phyloP scores from a whole-genome alignment of 2,797 vertebrate species.

The Discoglossus pictus region DNA sequence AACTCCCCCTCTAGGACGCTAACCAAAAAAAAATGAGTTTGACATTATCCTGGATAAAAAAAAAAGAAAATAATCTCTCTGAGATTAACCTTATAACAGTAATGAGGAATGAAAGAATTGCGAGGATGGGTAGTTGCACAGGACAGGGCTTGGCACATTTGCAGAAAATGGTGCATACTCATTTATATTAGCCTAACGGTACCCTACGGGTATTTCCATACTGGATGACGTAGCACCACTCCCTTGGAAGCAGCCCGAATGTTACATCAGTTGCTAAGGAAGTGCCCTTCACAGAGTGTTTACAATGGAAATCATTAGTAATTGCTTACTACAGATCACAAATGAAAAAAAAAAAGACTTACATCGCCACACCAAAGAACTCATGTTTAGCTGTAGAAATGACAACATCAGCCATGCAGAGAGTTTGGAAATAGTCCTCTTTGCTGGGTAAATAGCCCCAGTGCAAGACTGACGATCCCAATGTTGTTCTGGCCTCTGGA shows the following conservation, averaged over 20 bases:
- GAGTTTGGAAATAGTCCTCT: constrained; percentile 82
- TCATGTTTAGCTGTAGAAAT: constrained; percentile 94
- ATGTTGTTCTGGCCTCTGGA: constrained; percentile 71
- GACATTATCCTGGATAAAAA: constrained; percentile 15
- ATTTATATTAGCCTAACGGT: constrained; percentile 40
- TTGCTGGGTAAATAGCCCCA: constrained; percentile 90
- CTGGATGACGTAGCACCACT: constrained; percentile 17
- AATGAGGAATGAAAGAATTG: constrained; percentile 39
- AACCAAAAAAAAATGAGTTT: constrained; percentile 19
- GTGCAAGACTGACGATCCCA: constrained; percentile 79
- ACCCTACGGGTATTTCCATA: constrained; percentile 9
- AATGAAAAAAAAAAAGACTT: constrained; percentile 69
- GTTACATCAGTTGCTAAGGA: constrained; percentile 32
- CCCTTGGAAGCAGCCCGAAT: constrained; percentile 43
- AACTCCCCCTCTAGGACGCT: constrained; percentile 35
- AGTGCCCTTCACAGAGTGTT: constrained; percentile 41
- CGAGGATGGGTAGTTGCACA: constrained; percentile 12
- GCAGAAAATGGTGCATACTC: constrained; percentile 33
- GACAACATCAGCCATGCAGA: constrained; percentile 90
- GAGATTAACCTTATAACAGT: constrained; percentile 35
- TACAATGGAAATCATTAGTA: constrained; percentile 54
- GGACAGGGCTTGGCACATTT: constrained; percentile 36
- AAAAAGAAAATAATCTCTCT: constrained; percentile 43
- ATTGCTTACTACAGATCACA: constrained; percentile 52
- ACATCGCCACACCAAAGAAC: constrained; percentile 98